Evolutionary conservation across 1,140 invertebrate species (phyloP), one percentile per base, ranked within the genome.

Genomic region (Zophobas morio): DNA sequence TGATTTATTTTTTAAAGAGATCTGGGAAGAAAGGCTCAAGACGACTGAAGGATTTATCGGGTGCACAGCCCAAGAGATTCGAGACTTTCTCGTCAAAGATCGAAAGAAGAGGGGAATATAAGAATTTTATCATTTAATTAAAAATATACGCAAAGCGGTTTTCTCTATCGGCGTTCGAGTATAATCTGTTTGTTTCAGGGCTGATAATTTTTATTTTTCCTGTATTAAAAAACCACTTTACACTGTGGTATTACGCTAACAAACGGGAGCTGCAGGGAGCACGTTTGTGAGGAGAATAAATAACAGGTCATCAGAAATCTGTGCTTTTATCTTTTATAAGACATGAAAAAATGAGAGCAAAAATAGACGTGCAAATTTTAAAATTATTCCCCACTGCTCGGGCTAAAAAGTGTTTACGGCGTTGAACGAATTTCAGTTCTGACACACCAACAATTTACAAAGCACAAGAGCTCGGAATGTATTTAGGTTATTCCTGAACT

Each of bases 151-250:
- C 3, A 6, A 6, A 66, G 20, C 20, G 20, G 20, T 20, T 20
- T 20, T 20, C 20, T 20, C 20, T 20, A 20, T 20, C 20, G 20
- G 20, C 20, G 20, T 46, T 66, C 3, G 37, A 66, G 33, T 42
- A 39, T 66, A 66, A 66, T 66, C 60, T 66, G 35, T 66, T 66
- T 36, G 42, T 66, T 66, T 42, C 39, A 66, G 60, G 36, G 20
- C 39, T 66, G 60, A 66, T 66, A 66, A 66, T 66, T 66, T 66
- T 66, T 66, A 66, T 66, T 66, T 39, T 46, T 66, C 42, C 34
- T 20, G 60, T 66, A 39, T 66, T 66, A 66, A 66, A 66, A 66
- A 66, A 66, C 60, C 60, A 66, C 60, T 66, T 66, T 66, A 66
- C 60, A 66, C 60, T 37, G 20, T n/a, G 60, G 60, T 66, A 46